A percentile compares a stretch with the other conserved stretches of the same genome.
These are phyloP conservation scores for Hirundo rustica DNA, from an alignment of 2,797 vertebrate species.

Conservation along the genomic window DNA sequence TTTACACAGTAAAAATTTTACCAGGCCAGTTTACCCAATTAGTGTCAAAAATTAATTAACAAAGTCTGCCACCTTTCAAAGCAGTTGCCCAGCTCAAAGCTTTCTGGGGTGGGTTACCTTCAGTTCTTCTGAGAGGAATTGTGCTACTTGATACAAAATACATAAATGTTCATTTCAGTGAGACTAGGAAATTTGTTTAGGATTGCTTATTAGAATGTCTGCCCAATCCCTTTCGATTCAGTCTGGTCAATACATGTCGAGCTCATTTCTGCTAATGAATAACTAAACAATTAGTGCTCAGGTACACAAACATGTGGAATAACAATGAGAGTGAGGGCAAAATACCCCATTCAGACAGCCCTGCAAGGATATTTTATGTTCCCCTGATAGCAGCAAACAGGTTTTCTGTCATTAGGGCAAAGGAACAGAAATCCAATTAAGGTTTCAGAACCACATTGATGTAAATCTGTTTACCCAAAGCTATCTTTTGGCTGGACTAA, in stretches of 20 bases:
- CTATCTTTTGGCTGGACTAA: not conserved
- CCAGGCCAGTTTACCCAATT: not conserved
- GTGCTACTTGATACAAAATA: not conserved
- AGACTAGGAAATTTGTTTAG: not conserved
- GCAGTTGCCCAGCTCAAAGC: not conserved
- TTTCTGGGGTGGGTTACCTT: not conserved
- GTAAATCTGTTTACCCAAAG: not conserved
- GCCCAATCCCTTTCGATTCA: not conserved
- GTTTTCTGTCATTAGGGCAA: not conserved
- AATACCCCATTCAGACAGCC: not conserved
- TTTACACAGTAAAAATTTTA: not conserved
- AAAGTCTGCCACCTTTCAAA: not conserved
- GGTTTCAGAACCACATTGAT: not conserved
- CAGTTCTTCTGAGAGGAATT: not conserved
- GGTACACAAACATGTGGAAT: not conserved
- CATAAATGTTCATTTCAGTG: not conserved
- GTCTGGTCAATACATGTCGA: not conserved
- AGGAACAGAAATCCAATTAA: not conserved
- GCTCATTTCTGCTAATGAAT: not conserved
- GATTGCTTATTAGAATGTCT: not conserved
- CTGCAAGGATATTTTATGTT: not conserved
- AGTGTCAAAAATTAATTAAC: not conserved
- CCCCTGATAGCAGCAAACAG: not conserved
- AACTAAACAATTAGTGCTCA: not conserved
- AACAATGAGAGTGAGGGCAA: not conserved